A percentile compares a stretch with the other conserved stretches of the same genome.
These are phyloP conservation scores for Tachystola acroxantha DNA, from an alignment of 2,888 invertebrate genomes.

Conservation along the genomic window DNA sequence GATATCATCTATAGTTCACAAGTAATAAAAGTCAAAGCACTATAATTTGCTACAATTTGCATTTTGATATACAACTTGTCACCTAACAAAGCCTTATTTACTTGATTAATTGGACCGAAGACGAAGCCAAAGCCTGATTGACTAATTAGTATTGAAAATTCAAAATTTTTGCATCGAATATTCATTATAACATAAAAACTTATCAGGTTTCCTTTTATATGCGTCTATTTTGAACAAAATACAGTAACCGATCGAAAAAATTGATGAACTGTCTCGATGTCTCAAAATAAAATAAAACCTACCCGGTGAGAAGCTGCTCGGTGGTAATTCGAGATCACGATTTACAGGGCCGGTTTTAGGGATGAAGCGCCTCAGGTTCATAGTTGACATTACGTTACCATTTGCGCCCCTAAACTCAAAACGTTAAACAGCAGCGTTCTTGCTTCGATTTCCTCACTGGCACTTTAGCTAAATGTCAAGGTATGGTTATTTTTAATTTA, in stretches of 20 bases:
- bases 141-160: constrained; percentile 1
- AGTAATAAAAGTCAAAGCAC: no score
- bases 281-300: constrained; percentile 44
- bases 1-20: no score
- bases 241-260: constrained; percentile 25
- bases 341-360: constrained; percentile 18
- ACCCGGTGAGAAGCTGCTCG: constrained; percentile 33
- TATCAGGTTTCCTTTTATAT: neutral
- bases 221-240: constrained; percentile 7
- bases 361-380: neutral
- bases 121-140: no score
- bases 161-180: constrained; percentile 8
- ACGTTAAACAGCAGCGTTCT: no score
- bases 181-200: constrained; percentile 1
- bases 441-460: no score
- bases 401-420: no score
- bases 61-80: no score
- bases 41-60: neutral
- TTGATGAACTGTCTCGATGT: constrained; percentile 45
- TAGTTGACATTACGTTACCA: no score
- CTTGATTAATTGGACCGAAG: no score
- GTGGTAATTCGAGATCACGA: constrained; percentile 56
- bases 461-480: no score
- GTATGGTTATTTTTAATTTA: no score
- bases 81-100: no score